Conservation (phyloP, 2,888 invertebrate species). For the Hartigia nigra region DNA sequence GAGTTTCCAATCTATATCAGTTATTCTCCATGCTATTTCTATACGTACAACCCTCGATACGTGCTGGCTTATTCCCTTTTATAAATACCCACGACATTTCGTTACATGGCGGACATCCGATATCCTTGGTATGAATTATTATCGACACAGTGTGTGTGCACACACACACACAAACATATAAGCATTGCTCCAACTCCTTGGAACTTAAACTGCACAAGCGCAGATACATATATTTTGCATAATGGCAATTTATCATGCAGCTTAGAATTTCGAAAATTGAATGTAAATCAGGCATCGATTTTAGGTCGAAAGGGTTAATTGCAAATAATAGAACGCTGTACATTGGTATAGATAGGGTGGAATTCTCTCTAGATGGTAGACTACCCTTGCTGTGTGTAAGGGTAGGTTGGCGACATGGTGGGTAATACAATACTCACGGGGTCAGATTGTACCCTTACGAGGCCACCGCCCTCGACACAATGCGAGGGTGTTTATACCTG, state of each 20-base stretch:
- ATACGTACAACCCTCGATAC: background rate
- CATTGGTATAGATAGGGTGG: background rate
- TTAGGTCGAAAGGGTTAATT: background rate
- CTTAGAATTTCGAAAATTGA: background rate
- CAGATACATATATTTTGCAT: background rate
- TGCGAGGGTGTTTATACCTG: constrained; percentile 10
- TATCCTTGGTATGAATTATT: background rate
- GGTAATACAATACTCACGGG: constrained; percentile 59
- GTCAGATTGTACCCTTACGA: constrained; percentile 58
- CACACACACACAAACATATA: background rate
- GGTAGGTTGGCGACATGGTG: constrained; percentile 40
- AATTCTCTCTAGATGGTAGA: background rate
- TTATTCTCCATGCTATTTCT: background rate
- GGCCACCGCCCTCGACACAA: constrained; percentile 44
- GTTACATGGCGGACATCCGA: background rate
- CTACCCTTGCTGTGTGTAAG: constrained; percentile 41
- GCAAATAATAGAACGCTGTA: background rate
- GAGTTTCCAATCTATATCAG: background rate
- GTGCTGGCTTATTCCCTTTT: background rate
- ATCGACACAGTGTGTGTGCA: background rate
- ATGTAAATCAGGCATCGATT: background rate
- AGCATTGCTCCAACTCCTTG: background rate
- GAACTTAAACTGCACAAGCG: background rate
- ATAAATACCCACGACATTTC: background rate
- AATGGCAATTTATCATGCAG: background rate